Conservation (phyloP, 92 coral and sea anemone genomes). For the Epizoanthus scotinus region DNA sequence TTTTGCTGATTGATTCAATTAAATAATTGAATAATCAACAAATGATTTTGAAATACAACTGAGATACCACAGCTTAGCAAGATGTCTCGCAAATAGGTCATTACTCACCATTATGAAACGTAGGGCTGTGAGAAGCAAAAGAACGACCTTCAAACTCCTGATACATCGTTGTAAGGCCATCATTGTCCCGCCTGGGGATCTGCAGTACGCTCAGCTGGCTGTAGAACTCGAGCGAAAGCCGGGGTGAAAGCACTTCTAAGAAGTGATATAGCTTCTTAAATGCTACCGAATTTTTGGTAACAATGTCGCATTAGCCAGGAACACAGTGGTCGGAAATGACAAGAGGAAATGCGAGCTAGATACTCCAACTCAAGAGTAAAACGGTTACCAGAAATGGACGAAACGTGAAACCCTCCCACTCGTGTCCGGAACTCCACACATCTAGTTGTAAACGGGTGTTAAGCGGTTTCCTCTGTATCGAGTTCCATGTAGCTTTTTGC, state of each 20-base stretch:
- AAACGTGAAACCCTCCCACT: background rate
- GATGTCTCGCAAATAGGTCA: too few relatives aligned
- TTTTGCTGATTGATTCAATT: too few relatives aligned
- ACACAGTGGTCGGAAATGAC: constrained; percentile 6
- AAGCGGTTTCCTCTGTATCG: background rate
- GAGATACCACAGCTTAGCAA: too few relatives aligned
- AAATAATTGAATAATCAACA: too few relatives aligned
- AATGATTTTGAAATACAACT: too few relatives aligned
- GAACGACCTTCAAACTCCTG: background rate
- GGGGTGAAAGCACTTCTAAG: background rate
- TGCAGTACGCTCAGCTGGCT: background rate
- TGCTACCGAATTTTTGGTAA: background rate
- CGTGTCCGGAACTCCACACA: constrained; percentile 12
- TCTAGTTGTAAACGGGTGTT: background rate
- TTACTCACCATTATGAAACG: constrained; percentile 15
- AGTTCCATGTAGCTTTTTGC: background rate
- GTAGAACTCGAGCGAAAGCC: background rate
- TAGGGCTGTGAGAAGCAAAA: constrained; percentile 2
- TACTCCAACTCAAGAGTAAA: background rate
- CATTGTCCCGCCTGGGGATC: background rate
- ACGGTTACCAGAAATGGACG: background rate
- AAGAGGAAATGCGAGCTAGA: background rate
- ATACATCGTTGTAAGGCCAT: background rate
- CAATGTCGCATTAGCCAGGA: background rate
- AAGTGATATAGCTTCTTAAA: background rate